Percentiles rank a stretch among this genome's conserved stretches.
Evolutionary conservation across 2,888 invertebrate species (phyloP).

Genomic region (Drosophila dives): DNA sequence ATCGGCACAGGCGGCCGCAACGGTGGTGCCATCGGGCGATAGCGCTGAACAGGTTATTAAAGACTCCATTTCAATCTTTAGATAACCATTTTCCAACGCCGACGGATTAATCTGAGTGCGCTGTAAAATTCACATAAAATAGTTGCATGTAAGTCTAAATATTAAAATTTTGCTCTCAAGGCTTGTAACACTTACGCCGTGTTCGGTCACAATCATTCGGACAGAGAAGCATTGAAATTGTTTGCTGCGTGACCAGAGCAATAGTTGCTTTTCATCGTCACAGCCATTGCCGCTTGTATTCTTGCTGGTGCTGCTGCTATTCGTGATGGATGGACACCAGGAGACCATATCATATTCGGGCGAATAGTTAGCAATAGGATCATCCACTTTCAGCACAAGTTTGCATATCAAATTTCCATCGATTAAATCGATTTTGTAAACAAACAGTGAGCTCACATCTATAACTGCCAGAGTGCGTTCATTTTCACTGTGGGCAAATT

Average conservation of each 20-base stretch:
- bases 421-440: constrained; percentile 90
- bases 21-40: constrained; percentile 97
- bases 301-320: constrained; percentile 35
- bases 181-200: constrained; percentile 75
- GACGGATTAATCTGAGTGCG: constrained; percentile 78
- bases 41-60: constrained; percentile 94
- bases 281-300: neutral
- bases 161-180: neutral
- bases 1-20: constrained; percentile 95
- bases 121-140: constrained; percentile 47
- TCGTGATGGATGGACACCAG: constrained; percentile 93
- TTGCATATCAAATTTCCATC: constrained; percentile 87
- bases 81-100: constrained; percentile 81
- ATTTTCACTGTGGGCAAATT: constrained; percentile 93
- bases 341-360: constrained; percentile 90
- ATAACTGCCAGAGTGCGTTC: constrained; percentile 94
- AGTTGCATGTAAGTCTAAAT: neutral
- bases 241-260: constrained; percentile 92
- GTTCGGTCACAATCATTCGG: constrained; percentile 78
- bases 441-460: constrained; percentile 93
- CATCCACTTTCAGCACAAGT: constrained; percentile 85
- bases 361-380: constrained; percentile 83
- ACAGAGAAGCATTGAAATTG: constrained; percentile 85
- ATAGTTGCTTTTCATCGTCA: constrained; percentile 89
- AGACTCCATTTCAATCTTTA: constrained; percentile 86